Conservation (phyloP, 2,888 invertebrate genomes). For the Oscheius sp. region DNA sequence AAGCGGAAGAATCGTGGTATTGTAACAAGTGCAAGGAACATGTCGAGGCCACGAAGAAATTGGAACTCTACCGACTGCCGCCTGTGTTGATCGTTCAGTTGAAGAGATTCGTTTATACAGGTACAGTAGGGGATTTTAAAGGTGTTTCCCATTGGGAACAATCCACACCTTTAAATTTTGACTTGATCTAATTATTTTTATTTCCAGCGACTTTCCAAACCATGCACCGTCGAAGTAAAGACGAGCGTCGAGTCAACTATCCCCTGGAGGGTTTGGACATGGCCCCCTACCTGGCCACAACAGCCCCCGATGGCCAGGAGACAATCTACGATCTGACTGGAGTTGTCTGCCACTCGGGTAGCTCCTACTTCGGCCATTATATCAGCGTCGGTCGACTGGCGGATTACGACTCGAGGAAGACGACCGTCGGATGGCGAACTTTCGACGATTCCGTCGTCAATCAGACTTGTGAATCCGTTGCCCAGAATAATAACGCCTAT, state of each 20-base stretch:
- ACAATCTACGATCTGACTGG: slow-evolving; percentile 76
- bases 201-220: slow-evolving; percentile 44
- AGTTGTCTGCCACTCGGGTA: slow-evolving; percentile 75
- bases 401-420: slow-evolving; percentile 71
- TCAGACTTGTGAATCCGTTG: slow-evolving; percentile 49
- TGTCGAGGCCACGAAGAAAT: slow-evolving; percentile 74
- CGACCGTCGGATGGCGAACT: slow-evolving; percentile 74
- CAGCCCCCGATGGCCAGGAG: slow-evolving; percentile 58
- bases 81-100: slow-evolving; percentile 74
- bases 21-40: slow-evolving; percentile 63
- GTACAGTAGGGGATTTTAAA: slow-evolving; percentile 26
- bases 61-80: slow-evolving; percentile 73
- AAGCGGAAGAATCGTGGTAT: slow-evolving; percentile 76
- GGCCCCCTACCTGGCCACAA: slow-evolving; percentile 56
- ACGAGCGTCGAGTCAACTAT: slow-evolving; percentile 62
- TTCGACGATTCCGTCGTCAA: slow-evolving; percentile 74
- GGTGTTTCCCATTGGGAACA: too few species aligned
- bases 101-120: slow-evolving; percentile 74
- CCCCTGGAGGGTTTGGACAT: slow-evolving; percentile 68
- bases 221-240: slow-evolving; percentile 61
- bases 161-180: background rate
- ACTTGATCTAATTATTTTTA: background rate
- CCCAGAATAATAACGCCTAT: slow-evolving; percentile 73
- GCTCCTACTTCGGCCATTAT: slow-evolving; percentile 76
- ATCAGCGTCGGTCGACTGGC: slow-evolving; percentile 75